Percentiles rank a stretch among this genome's conserved stretches.
Conservation (phyloP, 2,113 vertebrate species). For the Harpagus bidentatus region DNA sequence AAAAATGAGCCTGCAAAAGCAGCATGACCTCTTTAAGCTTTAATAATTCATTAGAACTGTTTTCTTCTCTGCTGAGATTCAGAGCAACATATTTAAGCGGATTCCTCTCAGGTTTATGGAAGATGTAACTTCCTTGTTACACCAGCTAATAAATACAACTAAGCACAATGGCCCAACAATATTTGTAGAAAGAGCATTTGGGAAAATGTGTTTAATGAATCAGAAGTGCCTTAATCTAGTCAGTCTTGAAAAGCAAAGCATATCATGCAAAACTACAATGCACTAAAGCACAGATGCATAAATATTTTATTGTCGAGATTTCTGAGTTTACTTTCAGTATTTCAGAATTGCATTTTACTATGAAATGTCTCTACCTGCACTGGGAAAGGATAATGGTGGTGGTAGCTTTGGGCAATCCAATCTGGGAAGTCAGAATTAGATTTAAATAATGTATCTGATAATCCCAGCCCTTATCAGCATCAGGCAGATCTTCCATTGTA, state of each 20-base stretch:
- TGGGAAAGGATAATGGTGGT: neutral
- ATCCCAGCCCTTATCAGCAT: neutral
- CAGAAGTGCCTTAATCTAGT: conserved; percentile 42
- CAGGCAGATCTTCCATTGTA: neutral
- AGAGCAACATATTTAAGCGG: neutral
- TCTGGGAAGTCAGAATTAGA: neutral
- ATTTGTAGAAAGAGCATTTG: conserved; percentile 22
- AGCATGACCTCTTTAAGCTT: conserved; percentile 28
- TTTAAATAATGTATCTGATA: neutral
- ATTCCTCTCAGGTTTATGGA: neutral
- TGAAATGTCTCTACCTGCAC: neutral
- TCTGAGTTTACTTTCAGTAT: neutral
- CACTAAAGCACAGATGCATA: conserved; percentile 29
- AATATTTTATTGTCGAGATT: conserved; percentile 2
- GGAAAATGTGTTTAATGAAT: conserved; percentile 50
- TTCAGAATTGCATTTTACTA: neutral
- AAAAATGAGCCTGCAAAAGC: conserved; percentile 18
- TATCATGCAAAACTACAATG: conserved; percentile 35
- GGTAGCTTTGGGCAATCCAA: neutral
- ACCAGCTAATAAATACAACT: conserved; percentile 46
- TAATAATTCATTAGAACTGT: conserved; percentile 61
- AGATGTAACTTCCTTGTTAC: conserved; percentile 20
- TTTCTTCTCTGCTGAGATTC: conserved; percentile 32
- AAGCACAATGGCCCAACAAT: conserved; percentile 5
- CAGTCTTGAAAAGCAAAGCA: conserved; percentile 38